Conservation (phyloP, 2,113 vertebrate species). For the Astur gentilis region DNA sequence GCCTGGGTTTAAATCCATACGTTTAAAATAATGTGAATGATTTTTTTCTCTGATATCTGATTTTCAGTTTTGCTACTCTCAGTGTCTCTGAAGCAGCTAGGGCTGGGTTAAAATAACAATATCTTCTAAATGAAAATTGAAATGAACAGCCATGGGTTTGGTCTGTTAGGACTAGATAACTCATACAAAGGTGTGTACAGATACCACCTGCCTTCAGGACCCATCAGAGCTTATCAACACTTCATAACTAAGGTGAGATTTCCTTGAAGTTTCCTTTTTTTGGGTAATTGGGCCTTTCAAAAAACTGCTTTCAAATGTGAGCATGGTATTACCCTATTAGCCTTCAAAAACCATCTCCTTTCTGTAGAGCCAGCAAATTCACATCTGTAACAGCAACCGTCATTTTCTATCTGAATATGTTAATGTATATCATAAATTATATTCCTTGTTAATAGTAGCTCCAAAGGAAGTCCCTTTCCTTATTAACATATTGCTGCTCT, state of each 20-base stretch:
- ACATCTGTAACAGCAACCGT: background rate
- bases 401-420: background rate
- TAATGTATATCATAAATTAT: background rate
- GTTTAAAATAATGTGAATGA: background rate
- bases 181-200: background rate
- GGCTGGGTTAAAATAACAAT: background rate
- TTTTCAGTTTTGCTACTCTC: background rate
- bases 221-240: background rate
- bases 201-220: background rate
- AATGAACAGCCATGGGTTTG: background rate
- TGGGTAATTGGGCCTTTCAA: background rate
- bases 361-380: background rate
- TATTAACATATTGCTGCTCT: background rate
- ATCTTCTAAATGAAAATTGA: background rate
- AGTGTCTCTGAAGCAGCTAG: background rate
- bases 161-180: background rate
- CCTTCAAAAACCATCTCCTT: background rate
- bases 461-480: background rate
- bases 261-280: background rate
- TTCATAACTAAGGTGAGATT: background rate
- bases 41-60: background rate
- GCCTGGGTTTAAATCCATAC: background rate
- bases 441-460: background rate
- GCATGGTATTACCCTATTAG: background rate
- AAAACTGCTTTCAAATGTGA: background rate